These are phyloP conservation scores for Nymphalis io DNA, from an alignment of 1,140 invertebrate species.

Conservation along the genomic window DNA sequence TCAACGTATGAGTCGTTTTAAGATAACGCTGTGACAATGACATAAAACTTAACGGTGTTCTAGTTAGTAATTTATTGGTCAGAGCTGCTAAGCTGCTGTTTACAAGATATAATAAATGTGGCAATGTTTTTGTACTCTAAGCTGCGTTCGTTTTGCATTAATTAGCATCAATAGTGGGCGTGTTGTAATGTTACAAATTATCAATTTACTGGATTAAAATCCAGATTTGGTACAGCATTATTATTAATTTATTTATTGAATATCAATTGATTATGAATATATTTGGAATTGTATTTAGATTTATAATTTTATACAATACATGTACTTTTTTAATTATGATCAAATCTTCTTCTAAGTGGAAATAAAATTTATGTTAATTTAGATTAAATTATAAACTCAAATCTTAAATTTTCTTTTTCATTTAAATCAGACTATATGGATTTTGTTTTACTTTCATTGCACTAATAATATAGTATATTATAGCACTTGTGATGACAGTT, in stretches of 20 bases:
- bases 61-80: constrained; percentile 27
- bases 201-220: constrained; percentile 14
- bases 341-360: too few relatives aligned
- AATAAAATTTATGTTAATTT: too few relatives aligned
- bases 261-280: background rate
- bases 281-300: too few relatives aligned
- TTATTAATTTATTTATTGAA: background rate
- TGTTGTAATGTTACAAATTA: constrained; percentile 10
- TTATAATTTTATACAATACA: too few relatives aligned
- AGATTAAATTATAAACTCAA: too few relatives aligned
- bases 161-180: constrained; percentile 17
- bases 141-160: constrained; percentile 26
- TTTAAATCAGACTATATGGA: background rate
- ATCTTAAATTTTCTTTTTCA: background rate
- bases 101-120: constrained; percentile 31
- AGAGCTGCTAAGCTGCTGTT: constrained; percentile 18
- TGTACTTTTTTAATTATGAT: too few relatives aligned
- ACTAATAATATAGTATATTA: background rate
- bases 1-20: constrained; percentile 24
- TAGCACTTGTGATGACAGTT: constrained; percentile 11
- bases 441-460: background rate
- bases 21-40: constrained; percentile 32
- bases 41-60: constrained; percentile 31
- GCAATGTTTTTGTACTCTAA: constrained; percentile 29
- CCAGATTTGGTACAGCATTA: background rate